Evolutionary conservation across 1,140 invertebrate species (phyloP).

Genomic region (Cotesia chilonis): DNA sequence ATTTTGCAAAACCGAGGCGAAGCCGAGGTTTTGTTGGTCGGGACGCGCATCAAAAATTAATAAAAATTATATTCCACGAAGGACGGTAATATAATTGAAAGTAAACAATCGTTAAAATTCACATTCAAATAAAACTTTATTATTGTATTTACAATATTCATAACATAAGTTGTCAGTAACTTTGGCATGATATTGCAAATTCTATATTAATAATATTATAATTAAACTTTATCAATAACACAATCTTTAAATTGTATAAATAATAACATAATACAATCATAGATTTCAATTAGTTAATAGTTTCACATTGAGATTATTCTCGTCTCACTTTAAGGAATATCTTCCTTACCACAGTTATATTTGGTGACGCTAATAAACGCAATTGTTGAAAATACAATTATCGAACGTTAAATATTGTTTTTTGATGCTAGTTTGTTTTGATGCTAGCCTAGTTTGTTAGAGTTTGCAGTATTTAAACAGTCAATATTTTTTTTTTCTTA

Average conservation of each 20-base stretch:
- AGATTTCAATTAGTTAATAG: too few relatives aligned
- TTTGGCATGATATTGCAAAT: too few relatives aligned
- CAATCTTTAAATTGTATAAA: too few relatives aligned
- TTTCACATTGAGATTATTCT: too few relatives aligned
- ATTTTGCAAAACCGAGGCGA: too few relatives aligned
- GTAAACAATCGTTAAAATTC: neutral
- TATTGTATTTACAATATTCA: neutral
- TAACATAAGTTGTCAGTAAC: too few relatives aligned
- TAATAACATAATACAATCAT: neutral
- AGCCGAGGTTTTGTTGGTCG: too few relatives aligned
- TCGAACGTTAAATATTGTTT: neutral
- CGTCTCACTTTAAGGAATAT: neutral
- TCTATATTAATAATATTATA: too few relatives aligned
- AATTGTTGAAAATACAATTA: slow-evolving; percentile 19
- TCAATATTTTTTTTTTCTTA: slow-evolving; percentile 7
- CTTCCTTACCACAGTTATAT: neutral
- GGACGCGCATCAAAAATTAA: neutral
- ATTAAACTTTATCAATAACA: neutral
- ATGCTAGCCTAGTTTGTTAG: neutral
- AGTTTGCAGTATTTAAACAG: neutral
- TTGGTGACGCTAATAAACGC: slow-evolving; percentile 13
- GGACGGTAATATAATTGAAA: neutral
- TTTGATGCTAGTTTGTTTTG: slow-evolving; percentile 7
- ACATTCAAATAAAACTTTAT: neutral
- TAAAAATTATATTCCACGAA: neutral